Evolutionary conservation across 2,797 vertebrate species (phyloP).

Genomic region (Rhadinocentrus ornatus): DNA sequence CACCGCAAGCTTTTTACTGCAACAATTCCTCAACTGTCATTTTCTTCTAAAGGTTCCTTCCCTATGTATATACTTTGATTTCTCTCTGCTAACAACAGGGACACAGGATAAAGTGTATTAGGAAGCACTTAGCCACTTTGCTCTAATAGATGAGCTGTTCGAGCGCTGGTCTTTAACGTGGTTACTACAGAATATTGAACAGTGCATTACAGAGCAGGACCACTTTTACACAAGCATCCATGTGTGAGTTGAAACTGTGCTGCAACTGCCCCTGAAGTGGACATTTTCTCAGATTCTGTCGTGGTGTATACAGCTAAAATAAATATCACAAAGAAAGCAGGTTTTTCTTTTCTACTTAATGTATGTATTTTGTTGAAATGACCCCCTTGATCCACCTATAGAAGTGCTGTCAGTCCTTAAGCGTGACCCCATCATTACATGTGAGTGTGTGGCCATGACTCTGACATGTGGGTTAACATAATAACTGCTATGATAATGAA

Average conservation of each 20-base stretch:
- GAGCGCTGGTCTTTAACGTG: slow-evolving; percentile 57
- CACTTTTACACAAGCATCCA: slow-evolving; percentile 26
- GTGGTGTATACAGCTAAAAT: not conserved
- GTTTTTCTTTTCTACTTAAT: not conserved
- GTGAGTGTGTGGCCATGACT: slow-evolving; percentile 49
- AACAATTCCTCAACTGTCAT: slow-evolving; percentile 3
- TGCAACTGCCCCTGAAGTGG: too few species aligned
- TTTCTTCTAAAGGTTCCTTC: slow-evolving; percentile 24
- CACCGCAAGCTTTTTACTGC: slow-evolving; percentile 16
- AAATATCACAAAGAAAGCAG: not conserved
- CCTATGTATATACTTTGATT: slow-evolving; percentile 38
- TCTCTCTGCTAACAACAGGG: slow-evolving; percentile 37
- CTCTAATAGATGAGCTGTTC: slow-evolving; percentile 55
- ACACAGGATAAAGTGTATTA: slow-evolving; percentile 55
- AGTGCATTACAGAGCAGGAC: slow-evolving; percentile 41
- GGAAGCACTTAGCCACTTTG: slow-evolving; percentile 73
- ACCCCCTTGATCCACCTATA: slow-evolving; percentile 9
- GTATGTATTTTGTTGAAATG: not conserved
- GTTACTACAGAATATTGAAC: slow-evolving; percentile 59
- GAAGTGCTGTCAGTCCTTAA: slow-evolving; percentile 40
- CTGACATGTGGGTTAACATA: slow-evolving; percentile 69
- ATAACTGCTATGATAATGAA: slow-evolving; percentile 80
- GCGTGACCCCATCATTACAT: slow-evolving; percentile 41
- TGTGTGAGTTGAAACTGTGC: slow-evolving; percentile 19
- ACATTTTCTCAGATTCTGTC: not conserved